Percentiles rank a stretch among this genome's conserved stretches.
Conservation (phyloP, 2,113 vertebrate genomes). For the Elgaria multicarinata region DNA sequence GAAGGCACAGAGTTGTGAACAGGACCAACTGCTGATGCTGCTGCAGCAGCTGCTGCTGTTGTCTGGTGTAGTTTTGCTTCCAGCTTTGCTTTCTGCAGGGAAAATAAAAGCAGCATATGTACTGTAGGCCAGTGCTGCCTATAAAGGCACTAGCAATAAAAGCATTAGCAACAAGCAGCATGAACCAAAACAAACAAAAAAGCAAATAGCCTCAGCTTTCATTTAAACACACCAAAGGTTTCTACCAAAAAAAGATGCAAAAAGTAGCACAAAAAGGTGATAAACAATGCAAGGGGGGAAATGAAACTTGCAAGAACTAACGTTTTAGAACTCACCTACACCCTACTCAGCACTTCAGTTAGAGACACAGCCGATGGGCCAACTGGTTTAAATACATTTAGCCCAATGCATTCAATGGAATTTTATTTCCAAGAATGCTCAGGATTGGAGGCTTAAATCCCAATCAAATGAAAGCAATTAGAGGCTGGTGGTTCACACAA, state of each 20-base stretch:
- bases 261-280: constrained; percentile 15
- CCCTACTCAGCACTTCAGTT: not conserved
- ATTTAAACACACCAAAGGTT: constrained; percentile 27
- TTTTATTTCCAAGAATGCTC: not conserved
- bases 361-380: not conserved
- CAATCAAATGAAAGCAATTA: not conserved
- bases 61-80: constrained; percentile 99
- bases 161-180: constrained; percentile 42
- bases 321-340: constrained; percentile 5
- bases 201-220: constrained; percentile 24
- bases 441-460: not conserved
- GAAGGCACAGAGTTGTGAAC: constrained; percentile 97
- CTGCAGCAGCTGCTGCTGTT: constrained; percentile 86
- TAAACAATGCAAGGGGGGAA: not conserved
- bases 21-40: constrained; percentile 87
- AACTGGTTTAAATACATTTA: not conserved
- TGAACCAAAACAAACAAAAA: constrained; percentile 18
- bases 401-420: not conserved
- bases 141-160: not conserved
- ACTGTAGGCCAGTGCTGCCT: constrained; percentile 54
- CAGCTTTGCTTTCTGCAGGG: constrained; percentile 94
- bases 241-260: not conserved
- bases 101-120: constrained; percentile 67
- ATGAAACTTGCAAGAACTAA: not conserved
- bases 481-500: not conserved